Evolutionary conservation across 2,888 invertebrate genomes (phyloP).

Genomic region (Onchidella celtica): DNA sequence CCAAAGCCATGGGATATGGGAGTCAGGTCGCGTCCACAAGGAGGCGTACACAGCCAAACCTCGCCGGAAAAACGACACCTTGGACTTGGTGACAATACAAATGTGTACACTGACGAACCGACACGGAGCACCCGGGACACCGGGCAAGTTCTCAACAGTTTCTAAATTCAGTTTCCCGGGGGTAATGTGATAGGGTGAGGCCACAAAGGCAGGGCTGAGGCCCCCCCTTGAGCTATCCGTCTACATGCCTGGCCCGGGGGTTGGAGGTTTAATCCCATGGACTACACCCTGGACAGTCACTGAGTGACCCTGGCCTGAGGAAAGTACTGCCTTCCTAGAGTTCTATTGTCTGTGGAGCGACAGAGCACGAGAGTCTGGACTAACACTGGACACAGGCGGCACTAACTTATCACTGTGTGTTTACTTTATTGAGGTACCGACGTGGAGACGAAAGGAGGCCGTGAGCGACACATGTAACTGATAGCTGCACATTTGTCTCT

Average conservation of each 20-base stretch:
- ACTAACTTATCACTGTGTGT: no score
- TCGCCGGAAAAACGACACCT: not conserved
- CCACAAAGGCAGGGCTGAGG: not conserved
- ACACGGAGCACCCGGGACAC: not conserved
- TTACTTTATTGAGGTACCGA: no score
- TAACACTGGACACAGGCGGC: no score
- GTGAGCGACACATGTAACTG: no score
- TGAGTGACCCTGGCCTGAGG: not conserved
- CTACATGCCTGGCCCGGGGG: not conserved
- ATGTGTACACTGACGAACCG: not conserved
- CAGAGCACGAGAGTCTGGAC: no score
- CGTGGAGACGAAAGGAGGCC: no score
- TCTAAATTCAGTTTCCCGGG: not conserved
- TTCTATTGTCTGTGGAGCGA: not conserved
- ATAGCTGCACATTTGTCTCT: no score
- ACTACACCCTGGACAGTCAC: not conserved
- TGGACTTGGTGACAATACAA: not conserved
- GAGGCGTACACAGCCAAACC: no score
- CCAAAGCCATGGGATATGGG: no score
- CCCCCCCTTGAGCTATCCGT: not conserved
- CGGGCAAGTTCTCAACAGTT: not conserved
- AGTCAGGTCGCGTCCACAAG: no score
- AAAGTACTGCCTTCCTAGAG: not conserved
- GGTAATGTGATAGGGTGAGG: not conserved
- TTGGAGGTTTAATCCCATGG: not conserved